These are phyloP conservation scores for Megaceryle maxima DNA, from an alignment of 2,113 vertebrate species.

Conservation along the genomic window DNA sequence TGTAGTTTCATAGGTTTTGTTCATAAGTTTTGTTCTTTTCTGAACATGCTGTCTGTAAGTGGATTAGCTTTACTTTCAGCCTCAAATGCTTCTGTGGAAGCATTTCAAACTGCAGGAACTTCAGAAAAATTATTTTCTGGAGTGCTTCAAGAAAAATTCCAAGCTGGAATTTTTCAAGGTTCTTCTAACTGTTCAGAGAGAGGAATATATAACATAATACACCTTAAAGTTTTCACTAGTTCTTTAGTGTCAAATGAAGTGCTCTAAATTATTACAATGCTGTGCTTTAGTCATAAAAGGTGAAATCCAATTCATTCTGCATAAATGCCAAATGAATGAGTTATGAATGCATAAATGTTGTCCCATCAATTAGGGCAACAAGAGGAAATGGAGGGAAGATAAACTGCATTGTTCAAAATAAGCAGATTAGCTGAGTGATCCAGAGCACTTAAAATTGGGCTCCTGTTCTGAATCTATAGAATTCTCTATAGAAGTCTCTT, in stretches of 20 bases:
- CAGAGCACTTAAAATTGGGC: conserved; percentile 4
- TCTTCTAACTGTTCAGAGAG: background rate
- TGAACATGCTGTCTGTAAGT: background rate
- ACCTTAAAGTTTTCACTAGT: background rate
- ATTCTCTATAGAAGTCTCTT: background rate
- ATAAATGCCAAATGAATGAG: background rate
- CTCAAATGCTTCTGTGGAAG: conserved; percentile 6
- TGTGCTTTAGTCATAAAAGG: conserved; percentile 39
- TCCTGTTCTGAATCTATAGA: background rate
- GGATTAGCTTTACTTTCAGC: conserved; percentile 19
- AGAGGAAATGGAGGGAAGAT: conserved; percentile 17
- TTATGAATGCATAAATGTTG: no score
- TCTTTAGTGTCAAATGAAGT: background rate
- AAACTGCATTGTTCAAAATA: conserved; percentile 13
- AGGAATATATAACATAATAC: background rate
- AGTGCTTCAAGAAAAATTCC: background rate
- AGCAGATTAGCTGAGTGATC: background rate
- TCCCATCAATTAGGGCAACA: conserved; percentile 28
- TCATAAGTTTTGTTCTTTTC: conserved; percentile 16
- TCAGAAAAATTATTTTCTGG: conserved; percentile 23
- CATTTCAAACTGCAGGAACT: conserved; percentile 33
- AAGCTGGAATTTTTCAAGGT: background rate
- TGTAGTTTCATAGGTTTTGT: background rate
- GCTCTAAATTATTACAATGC: background rate
- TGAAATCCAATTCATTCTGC: conserved; percentile 32